Evolutionary conservation across 2,888 invertebrate genomes (phyloP), one percentile per base, ranked within the genome.

Genomic region (Galerucella pusilla): DNA sequence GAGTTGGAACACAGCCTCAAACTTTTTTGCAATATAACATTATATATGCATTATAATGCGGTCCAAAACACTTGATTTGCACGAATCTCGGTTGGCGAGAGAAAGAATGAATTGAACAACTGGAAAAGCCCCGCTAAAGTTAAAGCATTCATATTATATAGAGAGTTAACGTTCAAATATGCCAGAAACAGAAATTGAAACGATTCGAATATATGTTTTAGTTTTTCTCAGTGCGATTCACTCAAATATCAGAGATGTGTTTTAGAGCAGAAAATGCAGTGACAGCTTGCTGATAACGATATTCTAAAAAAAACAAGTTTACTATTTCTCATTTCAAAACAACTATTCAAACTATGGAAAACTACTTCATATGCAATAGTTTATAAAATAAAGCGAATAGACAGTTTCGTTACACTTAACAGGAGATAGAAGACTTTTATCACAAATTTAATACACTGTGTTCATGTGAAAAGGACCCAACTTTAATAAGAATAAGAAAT

Each of bases 121-220:
- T 85, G 83, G 82, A 85, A 84, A 84, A 83, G 83, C 83, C 83
- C 76, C 77, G 85, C 84, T 83, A 84, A 87, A 87, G 86, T 87
- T 87, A 86, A 86, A 87, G 87, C 87, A 87, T 87, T 87, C 87
- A 87, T 87, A 86, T 87, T 86, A 87, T 87, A 87, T 86, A 87
- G 86, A 86, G 86, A 87, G 86, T 85, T 86, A 87, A 86, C 86
- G 87, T 87, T 87, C 87, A 87, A 87, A 88, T 87, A 86, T 87
- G 88, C 87, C 88, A 87, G 82, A 83, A 87, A 87, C 88, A 88
- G 88, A 88, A 88, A 88, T 88, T 87, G 88, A 87, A 87, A 86
- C 86, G 85, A 87, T 85, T 86, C 86, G 85, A 86, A 85, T 86
- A 85, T 86, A 85, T 86, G 86, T 86, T 86, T 85, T 84, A 86